Conservation (phyloP, 2,888 invertebrate species). For the Hemicrepidius hirtus region DNA sequence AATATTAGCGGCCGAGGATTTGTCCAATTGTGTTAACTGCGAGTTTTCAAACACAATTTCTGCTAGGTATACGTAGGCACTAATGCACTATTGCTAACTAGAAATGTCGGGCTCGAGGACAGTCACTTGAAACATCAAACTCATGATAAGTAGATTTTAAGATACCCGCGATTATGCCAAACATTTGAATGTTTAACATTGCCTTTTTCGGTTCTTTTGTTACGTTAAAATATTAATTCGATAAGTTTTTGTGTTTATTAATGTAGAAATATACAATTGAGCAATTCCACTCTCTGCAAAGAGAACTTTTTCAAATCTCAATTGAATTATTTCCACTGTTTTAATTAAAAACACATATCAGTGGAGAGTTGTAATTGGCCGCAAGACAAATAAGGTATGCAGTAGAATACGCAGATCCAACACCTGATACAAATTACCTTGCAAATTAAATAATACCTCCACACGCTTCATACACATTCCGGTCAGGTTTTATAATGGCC, state of each 20-base stretch:
- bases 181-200: not conserved
- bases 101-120: too few species aligned
- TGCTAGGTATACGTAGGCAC: too few species aligned
- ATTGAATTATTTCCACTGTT: conserved; percentile 59
- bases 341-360: conserved; percentile 64
- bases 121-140: too few species aligned
- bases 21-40: too few species aligned
- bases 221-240: not conserved
- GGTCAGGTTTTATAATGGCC: conserved; percentile 56
- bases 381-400: conserved; percentile 56
- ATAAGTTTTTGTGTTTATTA: conserved; percentile 20
- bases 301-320: conserved; percentile 25
- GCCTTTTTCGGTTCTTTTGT: not conserved
- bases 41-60: too few species aligned
- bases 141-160: too few species aligned
- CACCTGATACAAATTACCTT: conserved; percentile 59
- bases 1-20: too few species aligned
- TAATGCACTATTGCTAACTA: too few species aligned
- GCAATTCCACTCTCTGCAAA: conserved; percentile 14
- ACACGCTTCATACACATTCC: conserved; percentile 56
- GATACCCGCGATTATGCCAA: too few species aligned
- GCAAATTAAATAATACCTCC: conserved; percentile 58
- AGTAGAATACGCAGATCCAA: conserved; percentile 55
- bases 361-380: conserved; percentile 57
- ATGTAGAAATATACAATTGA: conserved; percentile 11